Evolutionary conservation across 2,888 invertebrate genomes (phyloP).

Genomic region (Margaritifera margaritifera): DNA sequence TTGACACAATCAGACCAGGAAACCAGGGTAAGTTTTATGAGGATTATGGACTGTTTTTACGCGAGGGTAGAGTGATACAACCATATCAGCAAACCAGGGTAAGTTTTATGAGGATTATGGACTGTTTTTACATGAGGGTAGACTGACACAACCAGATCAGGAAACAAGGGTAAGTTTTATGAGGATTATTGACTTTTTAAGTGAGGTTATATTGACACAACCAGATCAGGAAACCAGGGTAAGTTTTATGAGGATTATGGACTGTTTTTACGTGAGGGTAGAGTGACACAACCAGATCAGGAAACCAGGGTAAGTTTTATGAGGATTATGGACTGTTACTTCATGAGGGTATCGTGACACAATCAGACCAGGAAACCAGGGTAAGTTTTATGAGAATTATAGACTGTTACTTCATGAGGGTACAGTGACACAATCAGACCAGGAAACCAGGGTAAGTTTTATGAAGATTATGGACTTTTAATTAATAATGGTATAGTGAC

Average conservation of each 20-base stretch:
- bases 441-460: slow-evolving; percentile 83
- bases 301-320: slow-evolving; percentile 82
- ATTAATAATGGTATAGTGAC: too few relatives aligned
- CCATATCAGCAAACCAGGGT: slow-evolving; percentile 87
- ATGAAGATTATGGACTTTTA: too few relatives aligned
- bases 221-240: too few relatives aligned
- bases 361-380: slow-evolving; percentile 85
- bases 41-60: background rate
- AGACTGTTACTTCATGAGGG: slow-evolving; percentile 79
- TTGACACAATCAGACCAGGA: slow-evolving; percentile 85
- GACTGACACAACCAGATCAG: too few relatives aligned
- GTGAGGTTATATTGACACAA: too few relatives aligned
- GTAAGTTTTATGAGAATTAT: slow-evolving; percentile 74
- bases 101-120: slow-evolving; percentile 51
- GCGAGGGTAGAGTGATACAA: slow-evolving; percentile 92
- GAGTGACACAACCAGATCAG: slow-evolving; percentile 87
- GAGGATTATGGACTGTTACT: background rate
- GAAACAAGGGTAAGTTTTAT: too few relatives aligned
- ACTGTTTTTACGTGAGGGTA: slow-evolving; percentile 94
- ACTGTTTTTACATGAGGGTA: too few relatives aligned
- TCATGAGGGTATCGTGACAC: slow-evolving; percentile 90
- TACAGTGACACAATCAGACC: slow-evolving; percentile 87
- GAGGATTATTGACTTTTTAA: too few relatives aligned
- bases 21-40: slow-evolving; percentile 81
- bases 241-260: slow-evolving; percentile 94